Evolutionary conservation across 1,140 invertebrate genomes (phyloP).

Genomic region (Calosoma granatense): DNA sequence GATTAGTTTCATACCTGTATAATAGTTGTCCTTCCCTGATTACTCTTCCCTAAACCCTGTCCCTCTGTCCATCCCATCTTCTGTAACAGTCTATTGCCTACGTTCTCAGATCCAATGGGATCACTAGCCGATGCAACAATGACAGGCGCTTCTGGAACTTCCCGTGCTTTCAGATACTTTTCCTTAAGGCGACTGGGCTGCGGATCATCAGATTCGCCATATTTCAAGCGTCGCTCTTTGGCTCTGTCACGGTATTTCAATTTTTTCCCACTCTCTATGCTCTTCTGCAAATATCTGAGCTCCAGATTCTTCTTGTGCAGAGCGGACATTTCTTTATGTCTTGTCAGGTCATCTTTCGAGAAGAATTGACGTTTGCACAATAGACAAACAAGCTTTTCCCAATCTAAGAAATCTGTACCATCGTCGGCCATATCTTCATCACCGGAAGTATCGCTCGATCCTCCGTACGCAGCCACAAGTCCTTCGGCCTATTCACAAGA

Average conservation of each 20-base stretch:
- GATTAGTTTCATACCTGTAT: no score
- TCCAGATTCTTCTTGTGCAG: slow-evolving; percentile 91
- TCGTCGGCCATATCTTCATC: slow-evolving; percentile 47
- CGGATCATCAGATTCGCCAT: slow-evolving; percentile 76
- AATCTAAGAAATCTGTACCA: slow-evolving; percentile 64
- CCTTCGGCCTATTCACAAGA: slow-evolving; percentile 16
- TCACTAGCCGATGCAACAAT: slow-evolving; percentile 31
- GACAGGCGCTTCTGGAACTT: slow-evolving; percentile 29
- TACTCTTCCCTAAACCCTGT: slow-evolving; percentile 82
- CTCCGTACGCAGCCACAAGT: slow-evolving; percentile 69
- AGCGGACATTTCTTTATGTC: slow-evolving; percentile 89
- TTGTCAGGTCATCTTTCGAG: slow-evolving; percentile 75
- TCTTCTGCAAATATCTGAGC: slow-evolving; percentile 21
- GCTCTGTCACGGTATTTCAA: slow-evolving; percentile 77
- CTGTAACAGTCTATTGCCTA: slow-evolving; percentile 87
- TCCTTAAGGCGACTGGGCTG: slow-evolving; percentile 61
- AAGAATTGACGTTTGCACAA: slow-evolving; percentile 93
- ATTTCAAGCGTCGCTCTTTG: slow-evolving; percentile 89
- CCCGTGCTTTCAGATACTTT: slow-evolving; percentile 37
- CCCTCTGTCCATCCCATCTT: slow-evolving; percentile 99
- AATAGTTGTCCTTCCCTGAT: slow-evolving; percentile 88
- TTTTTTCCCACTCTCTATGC: slow-evolving; percentile 30
- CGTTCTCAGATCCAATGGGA: slow-evolving; percentile 73
- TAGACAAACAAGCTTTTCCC: slow-evolving; percentile 83
- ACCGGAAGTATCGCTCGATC: slow-evolving; percentile 42